Evolutionary conservation across 2,113 vertebrate genomes (phyloP).

Genomic region (Anhinga rufa): DNA sequence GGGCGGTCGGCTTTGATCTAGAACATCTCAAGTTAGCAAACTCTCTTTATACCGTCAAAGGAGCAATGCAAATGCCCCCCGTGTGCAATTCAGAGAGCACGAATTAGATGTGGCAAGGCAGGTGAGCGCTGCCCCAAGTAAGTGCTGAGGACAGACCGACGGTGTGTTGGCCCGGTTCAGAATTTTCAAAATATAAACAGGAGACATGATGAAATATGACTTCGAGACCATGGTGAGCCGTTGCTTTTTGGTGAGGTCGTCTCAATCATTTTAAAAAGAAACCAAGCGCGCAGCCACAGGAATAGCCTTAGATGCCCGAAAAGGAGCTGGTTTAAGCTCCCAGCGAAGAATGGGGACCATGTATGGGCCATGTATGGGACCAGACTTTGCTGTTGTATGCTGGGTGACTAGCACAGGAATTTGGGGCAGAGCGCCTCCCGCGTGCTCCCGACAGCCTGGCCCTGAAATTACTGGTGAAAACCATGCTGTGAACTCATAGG

Average conservation of each 20-base stretch:
- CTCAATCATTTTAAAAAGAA: neutral
- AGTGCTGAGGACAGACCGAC: neutral
- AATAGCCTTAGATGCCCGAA: fast-evolving
- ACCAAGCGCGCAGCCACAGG: fast-evolving
- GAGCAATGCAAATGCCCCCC: neutral
- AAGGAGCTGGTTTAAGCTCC: neutral
- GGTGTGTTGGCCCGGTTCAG: fast-evolving
- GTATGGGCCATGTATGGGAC: fast-evolving
- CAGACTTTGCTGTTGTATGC: fast-evolving
- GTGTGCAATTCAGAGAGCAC: fast-evolving
- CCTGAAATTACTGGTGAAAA: neutral
- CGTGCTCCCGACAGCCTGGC: neutral
- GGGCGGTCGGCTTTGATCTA: neutral
- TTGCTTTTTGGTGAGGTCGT: fast-evolving
- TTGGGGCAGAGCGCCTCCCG: neutral
- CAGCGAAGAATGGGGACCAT: fast-evolving
- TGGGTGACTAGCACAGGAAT: fast-evolving
- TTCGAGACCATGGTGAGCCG: fast-evolving
- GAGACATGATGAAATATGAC: fast-evolving
- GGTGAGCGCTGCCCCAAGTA: fast-evolving
- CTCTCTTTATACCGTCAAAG: fast-evolving
- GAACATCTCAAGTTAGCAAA: neutral
- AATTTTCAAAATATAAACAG: fast-evolving
- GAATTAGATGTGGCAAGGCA: fast-evolving
- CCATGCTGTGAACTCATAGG: fast-evolving